Evolutionary conservation across 1,140 invertebrate species (phyloP), one percentile per base, ranked within the genome.

Genomic region (Trinorchestia longiramus): DNA sequence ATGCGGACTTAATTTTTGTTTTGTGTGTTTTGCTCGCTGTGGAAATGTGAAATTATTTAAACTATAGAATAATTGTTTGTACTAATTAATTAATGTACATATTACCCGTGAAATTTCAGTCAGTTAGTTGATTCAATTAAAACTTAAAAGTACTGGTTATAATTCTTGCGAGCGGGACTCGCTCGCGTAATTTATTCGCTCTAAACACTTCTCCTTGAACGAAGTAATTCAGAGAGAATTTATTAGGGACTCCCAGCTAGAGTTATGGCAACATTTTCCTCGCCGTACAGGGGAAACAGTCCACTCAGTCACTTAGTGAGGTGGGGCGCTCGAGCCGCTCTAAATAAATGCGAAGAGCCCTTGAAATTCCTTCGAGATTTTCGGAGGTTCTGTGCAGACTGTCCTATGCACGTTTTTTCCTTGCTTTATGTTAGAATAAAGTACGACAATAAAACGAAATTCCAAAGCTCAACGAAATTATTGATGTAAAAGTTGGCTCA

Each of bases 181-280:
- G 41, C 88, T 8, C 6, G 43, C 36, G 92, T 94, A 94, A 94
- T 94, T 94, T 94, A 94, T 45, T 94, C 19, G 43, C 17, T 45
- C 92, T 94, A 94, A 94, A 94, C 92, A 94, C 92, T 94, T 94
- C 92, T 94, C 36, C 92, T 44, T 94, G 92, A 94, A 45, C 92
- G 92, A 94, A 94, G 92, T 94, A 94, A 94, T 94, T 94, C 92
- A 94, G 92, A 94, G 8, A 45, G 92, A 94, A 94, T 94, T 94
- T 94, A 94, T 94, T 94, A 94, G 43, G 40, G 92, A 42, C 17
- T 43, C 41, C 8, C 43, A 94, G 92, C 92, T 17, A 94, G 92
- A 94, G 43, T 94, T 94, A 94, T 94, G 44, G 92, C 92, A 94
- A 94, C 92, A 94, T 94, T 94, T 94, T 94, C 92, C 43, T 0